Evolutionary conservation across 2,797 vertebrate species (phyloP), one percentile per base, ranked within the genome.

Genomic region (Momotus momota): DNA sequence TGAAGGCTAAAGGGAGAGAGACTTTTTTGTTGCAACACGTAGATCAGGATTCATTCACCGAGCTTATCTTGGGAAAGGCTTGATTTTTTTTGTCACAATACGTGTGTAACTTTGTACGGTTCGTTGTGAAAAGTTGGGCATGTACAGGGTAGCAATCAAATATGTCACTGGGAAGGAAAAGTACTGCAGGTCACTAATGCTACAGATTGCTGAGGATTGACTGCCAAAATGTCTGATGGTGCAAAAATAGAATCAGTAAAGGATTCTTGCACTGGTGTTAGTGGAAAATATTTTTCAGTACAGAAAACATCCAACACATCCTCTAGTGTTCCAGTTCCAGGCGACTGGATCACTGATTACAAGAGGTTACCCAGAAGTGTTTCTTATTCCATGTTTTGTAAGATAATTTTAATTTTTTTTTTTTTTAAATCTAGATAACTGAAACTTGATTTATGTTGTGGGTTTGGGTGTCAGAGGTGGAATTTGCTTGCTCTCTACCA

Each of bases 21-120:
- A 6, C 5, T 10, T 27, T 38, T 65, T 49, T n/a, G 7, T 41
- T 55, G 4, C 2, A 57, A 38, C 13, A 2, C 23, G 22, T 57
- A 25, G 9, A 3, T 71, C 10, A 0, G 1, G 8, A 9, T 64
- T 80, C 2, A 23, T 45, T 46, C 20, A 22, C 9, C 52, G 25
- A 65, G 15, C 10, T 75, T 84, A 12, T 4, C 12, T 80, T 64
- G 11, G 67, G 14, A 65, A 71, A 49, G 22, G 33, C 12, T 77
- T 91, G 8, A 1, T 38, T 35, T 35, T 35, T 31, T 82, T 88
- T 77, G 17, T 81, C 60, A 20, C 23, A 7, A 15, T 17, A 8
- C 0, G 0, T 43, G 4, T 1, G 2, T 49, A 40, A 88, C 38
- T 58, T 60, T 20, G 12, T 62, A 58, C 31, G 9, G 7, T 57